Conservation (phyloP, 2,888 invertebrate genomes). For the Meteorus colon region DNA sequence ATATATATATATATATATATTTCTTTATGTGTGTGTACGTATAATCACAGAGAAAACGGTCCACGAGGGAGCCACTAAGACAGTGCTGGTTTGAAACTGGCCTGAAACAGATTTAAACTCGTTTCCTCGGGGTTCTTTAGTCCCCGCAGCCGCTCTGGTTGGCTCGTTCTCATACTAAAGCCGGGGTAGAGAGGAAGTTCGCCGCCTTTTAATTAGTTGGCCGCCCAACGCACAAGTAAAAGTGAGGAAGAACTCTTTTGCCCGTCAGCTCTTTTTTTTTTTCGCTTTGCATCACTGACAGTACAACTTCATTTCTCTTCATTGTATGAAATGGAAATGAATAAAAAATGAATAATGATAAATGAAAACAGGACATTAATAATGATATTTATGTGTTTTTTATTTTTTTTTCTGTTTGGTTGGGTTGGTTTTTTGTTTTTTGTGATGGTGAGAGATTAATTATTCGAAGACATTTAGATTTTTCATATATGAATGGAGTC, state of each 20-base stretch:
- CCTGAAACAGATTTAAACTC: conserved; percentile 73
- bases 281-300: neutral
- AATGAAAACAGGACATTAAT: neutral
- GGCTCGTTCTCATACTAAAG: neutral
- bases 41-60: conserved; percentile 62
- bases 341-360: neutral
- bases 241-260: conserved; percentile 29
- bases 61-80: conserved; percentile 72
- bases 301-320: conserved; percentile 16
- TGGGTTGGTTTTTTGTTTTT: conserved; percentile 21
- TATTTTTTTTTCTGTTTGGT: conserved; percentile 36
- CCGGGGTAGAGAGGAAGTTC: conserved; percentile 62
- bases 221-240: conserved; percentile 43
- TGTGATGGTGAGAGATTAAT: conserved; percentile 38
- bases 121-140: conserved; percentile 62
- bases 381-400: conserved; percentile 25
- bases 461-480: conserved; percentile 34
- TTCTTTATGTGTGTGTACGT: conserved; percentile 5
- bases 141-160: neutral
- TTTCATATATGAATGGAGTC: conserved; percentile 24
- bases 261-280: neutral
- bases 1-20: conserved; percentile 53
- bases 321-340: conserved; percentile 1
- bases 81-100: conserved; percentile 67
- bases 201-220: conserved; percentile 72